These are phyloP conservation scores for Drosophila nr. perissopoda DNA, from an alignment of 2,888 invertebrate species.

Conservation along the genomic window DNA sequence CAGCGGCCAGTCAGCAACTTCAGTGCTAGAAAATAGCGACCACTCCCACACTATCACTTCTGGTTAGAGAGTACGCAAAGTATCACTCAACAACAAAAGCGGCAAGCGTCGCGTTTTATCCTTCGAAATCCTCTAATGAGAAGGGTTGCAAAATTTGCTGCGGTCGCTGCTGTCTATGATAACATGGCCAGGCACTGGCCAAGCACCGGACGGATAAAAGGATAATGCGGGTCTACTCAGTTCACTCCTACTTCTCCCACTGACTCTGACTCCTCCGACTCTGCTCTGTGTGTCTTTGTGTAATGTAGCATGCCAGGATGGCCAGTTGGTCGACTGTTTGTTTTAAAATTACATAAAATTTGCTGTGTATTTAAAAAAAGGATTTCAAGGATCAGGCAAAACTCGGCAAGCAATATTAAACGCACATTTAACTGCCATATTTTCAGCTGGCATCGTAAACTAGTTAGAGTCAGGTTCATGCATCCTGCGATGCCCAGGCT, in stretches of 20 bases:
- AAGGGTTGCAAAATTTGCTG: slow-evolving; percentile 80
- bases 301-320: slow-evolving; percentile 66
- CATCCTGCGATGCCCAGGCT: slow-evolving; percentile 7
- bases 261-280: not conserved
- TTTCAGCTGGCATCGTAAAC: slow-evolving; percentile 76
- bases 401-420: slow-evolving; percentile 62
- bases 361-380: slow-evolving; percentile 65
- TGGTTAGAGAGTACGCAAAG: slow-evolving; percentile 44
- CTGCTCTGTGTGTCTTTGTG: slow-evolving; percentile 43
- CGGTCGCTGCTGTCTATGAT: slow-evolving; percentile 75
- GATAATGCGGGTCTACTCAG: slow-evolving; percentile 78
- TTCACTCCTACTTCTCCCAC: slow-evolving; percentile 7
- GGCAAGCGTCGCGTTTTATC: slow-evolving; percentile 73
- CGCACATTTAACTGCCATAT: slow-evolving; percentile 70
- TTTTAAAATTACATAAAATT: slow-evolving; percentile 82
- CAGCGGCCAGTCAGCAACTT: slow-evolving; percentile 42
- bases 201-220: slow-evolving; percentile 74
- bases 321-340: slow-evolving; percentile 56
- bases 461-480: slow-evolving; percentile 69
- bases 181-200: slow-evolving; percentile 74
- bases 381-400: slow-evolving; percentile 49
- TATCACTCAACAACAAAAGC: slow-evolving; percentile 78
- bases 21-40: not conserved
- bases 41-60: not conserved
- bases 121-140: slow-evolving; percentile 83